phyloP scores from a whole-genome alignment of 2,113 vertebrate species.

The Rostratula benghalensis region DNA sequence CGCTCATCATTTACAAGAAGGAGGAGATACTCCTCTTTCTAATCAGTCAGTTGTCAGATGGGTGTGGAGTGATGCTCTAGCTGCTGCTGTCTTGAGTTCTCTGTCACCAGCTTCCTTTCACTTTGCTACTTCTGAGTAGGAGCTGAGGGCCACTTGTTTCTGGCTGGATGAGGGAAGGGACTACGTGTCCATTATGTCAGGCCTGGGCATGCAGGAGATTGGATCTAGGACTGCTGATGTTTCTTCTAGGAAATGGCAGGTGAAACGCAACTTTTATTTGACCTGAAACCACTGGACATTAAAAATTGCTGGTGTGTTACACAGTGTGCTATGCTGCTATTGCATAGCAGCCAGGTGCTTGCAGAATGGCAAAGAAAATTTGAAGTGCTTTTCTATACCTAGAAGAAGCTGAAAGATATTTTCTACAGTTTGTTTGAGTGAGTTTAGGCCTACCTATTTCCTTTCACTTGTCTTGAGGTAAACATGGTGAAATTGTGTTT shows the following conservation, averaged over 20 bases:
- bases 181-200: neutral
- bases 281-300: neutral
- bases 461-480: neutral
- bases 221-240: neutral
- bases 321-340: accelerated
- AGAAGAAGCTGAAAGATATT: neutral
- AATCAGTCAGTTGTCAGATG: neutral
- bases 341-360: neutral
- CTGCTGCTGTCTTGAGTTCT: neutral
- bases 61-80: neutral
- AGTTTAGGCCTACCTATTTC: neutral
- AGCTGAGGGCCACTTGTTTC: neutral
- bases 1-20: neutral
- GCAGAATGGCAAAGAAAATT: neutral
- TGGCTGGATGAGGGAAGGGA: neutral
- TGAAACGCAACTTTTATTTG: neutral
- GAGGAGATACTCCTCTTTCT: neutral
- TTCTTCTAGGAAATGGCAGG: neutral
- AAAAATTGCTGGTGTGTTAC: neutral
- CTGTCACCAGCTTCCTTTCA: neutral
- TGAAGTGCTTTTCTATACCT: neutral
- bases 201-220: neutral
- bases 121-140: neutral
- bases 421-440: neutral
- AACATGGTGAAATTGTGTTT: neutral